These are phyloP conservation scores for Muscicapa comitata DNA, from an alignment of 2,797 vertebrate species.

Conservation along the genomic window DNA sequence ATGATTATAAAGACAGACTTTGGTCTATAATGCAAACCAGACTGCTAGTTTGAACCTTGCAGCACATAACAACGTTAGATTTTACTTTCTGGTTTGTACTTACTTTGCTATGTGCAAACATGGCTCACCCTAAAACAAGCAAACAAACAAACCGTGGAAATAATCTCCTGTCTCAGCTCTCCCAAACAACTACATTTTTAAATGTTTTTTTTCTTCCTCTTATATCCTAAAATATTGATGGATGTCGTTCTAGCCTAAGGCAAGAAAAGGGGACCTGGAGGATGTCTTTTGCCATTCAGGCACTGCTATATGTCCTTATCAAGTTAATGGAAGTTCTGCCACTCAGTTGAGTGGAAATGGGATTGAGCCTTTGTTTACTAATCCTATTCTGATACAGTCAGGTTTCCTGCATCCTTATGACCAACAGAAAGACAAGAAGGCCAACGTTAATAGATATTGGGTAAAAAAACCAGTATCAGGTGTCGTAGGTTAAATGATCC, in stretches of 20 bases:
- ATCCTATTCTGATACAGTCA: neutral
- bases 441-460: rapidly evolving
- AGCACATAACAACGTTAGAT: neutral
- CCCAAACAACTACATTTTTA: neutral
- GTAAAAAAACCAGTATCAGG: rapidly evolving
- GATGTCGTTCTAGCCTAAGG: neutral
- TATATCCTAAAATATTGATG: neutral
- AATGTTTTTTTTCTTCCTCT: rapidly evolving
- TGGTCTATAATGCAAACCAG: neutral
- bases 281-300: neutral
- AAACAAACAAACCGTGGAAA: neutral
- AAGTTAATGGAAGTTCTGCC: neutral
- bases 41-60: neutral
- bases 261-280: neutral
- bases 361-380: neutral
- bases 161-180: neutral
- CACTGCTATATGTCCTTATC: neutral
- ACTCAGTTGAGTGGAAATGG: neutral
- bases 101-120: neutral
- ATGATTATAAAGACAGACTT: neutral
- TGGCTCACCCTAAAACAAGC: neutral
- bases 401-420: rapidly evolving
- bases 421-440: neutral
- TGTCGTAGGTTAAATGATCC: neutral
- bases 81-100: neutral